Evolutionary conservation across 2,113 vertebrate genomes (phyloP), one percentile per base, ranked within the genome.

Genomic region (Ptychochromis oligacanthus): DNA sequence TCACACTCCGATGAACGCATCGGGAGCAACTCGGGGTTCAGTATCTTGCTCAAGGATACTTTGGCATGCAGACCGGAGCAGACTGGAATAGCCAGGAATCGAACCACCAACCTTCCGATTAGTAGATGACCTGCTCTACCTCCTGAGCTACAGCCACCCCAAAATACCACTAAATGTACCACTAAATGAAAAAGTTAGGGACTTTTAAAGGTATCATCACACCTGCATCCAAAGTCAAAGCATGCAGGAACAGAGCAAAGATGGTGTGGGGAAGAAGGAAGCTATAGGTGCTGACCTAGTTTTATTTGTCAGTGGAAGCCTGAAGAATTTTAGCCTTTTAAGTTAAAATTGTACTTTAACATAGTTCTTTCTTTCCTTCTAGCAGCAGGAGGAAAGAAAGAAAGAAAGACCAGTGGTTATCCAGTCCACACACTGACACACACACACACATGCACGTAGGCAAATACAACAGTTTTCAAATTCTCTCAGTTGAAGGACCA

Each of bases 181-280:
- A 31, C 80, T 20, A 89, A 91, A 94, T 93, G 89, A 94, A 90
- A 93, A 89, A 90, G 86, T 61, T 31, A 65, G 60, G 67, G 57
- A 49, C 65, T 87, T 89, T 91, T 87, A 80, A 87, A 87, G 1
- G 24, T 31, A 79, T 77, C 84, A 43, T 81, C 88, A 92, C 93
- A 93, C 80, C 92, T 93, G 92, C 82, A 75, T 36, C 70, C 22
- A 52, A 60, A 57, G 28, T 17, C 36, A 49, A 86, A 85, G 79
- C 89, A 83, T 90, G 88, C 83, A 84, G 84, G 57, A 84, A 83
- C 24, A 65, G 79, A 80, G 72, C 26, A 7, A 36, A 65, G 74
- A 8, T 20, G 38, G 9, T 2, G 79, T 26, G 22, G 67, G 40
- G 12, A 61, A 43, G 12, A 52, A 17, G 9, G 7, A 77, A 2